Base-by-base conservation (phyloP, 2,113 vertebrate genomes). In the Lutjanus erythropterus region DNA sequence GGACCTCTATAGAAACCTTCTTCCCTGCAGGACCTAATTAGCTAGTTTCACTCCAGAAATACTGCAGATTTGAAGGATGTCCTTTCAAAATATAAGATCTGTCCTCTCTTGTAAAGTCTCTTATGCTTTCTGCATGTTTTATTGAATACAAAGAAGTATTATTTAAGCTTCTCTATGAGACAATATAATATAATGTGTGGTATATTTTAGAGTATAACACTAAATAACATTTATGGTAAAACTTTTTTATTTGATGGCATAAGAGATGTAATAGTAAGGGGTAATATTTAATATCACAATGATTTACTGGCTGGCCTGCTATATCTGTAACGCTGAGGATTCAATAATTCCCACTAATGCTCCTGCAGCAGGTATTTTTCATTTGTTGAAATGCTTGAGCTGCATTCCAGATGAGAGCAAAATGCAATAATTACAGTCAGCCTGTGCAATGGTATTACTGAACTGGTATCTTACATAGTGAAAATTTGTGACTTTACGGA, bases 81-180 rank as follows among this genome's bases (percentile, higher is more conserved):
- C 27, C 18, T 58, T 83, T 19, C 44, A 44, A 6, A 50, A 33
- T n/a, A 25, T 29, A 12, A 18, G 27, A 47, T 4, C 3, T 39
- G n/a, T 49, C 18, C 31, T 29, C 27, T 35, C 21, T 65, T 5
- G 42, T 29, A 41, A 14, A 5, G 1, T 58, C n/a, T 16, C 53
- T 66, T 46, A 47, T 67, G 42, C 25, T 16, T 66, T 19, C 33
- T 77, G 42, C 42, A 35, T 59, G 33, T 62, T 55, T 55, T 11
- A 37, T 44, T 4, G 15, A 46, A 37, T 65, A 64, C 9, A 27
- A 31, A 46, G 42, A 18, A 23, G 42, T n/a, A 27, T 65, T 42
- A 29, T 60, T 31, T 39, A 23, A 64, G 33, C 21, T 65, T 23
- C 6, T 58, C 8, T 56, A 9, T 21, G n/a, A 27, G 15, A 52